Percentiles rank a stretch among this genome's conserved stretches.
phyloP scores from a whole-genome alignment of 2,888 invertebrate genomes.

The Acleris holmiana region DNA sequence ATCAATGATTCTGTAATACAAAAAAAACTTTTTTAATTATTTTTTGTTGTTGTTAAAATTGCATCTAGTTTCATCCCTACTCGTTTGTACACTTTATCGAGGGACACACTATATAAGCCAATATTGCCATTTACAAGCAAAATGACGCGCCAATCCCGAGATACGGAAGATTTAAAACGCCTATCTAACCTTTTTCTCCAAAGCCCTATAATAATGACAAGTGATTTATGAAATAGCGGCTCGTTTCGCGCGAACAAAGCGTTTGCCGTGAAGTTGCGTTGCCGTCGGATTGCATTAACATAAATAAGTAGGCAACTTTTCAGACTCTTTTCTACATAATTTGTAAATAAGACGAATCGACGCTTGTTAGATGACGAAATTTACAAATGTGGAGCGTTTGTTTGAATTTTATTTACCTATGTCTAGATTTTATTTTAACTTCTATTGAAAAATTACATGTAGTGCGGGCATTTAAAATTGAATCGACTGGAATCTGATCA shows the following conservation, averaged over 20 bases:
- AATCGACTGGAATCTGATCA: no score
- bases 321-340: not conserved
- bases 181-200: constrained; percentile 8
- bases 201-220: constrained; percentile 23
- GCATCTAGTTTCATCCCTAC: no score
- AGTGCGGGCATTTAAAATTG: no score
- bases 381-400: no score
- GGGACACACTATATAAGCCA: no score
- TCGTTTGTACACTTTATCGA: no score
- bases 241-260: constrained; percentile 15
- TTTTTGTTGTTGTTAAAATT: no score
- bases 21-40: no score
- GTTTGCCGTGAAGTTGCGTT: constrained; percentile 4
- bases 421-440: no score
- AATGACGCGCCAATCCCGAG: not conserved
- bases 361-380: not conserved
- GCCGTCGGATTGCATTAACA: constrained; percentile 5
- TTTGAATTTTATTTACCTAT: no score
- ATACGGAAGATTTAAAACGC: constrained; percentile 3
- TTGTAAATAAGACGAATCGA: not conserved
- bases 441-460: no score
- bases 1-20: no score
- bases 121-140: not conserved
- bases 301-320: constrained; percentile 12
- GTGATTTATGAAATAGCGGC: constrained; percentile 27